Percentiles rank a stretch among this genome's conserved stretches.
These are phyloP conservation scores for Empidonax alnorum DNA, from an alignment of 2,113 vertebrate genomes.

Conservation along the genomic window DNA sequence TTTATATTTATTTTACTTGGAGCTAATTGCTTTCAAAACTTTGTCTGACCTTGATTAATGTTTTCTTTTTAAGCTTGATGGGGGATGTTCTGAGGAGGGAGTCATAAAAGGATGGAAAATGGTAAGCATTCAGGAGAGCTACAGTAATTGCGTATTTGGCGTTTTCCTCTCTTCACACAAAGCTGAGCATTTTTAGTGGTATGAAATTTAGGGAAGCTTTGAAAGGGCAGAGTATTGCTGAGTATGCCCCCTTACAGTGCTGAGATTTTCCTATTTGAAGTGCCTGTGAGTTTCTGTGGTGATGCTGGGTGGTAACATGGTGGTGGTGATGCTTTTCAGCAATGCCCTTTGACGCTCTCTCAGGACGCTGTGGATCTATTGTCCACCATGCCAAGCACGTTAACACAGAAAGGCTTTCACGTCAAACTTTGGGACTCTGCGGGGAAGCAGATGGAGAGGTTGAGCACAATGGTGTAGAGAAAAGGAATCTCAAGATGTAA, in stretches of 20 bases:
- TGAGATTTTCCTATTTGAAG: not conserved
- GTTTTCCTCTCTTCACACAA: not conserved
- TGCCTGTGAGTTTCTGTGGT: not conserved
- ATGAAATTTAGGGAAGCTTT: slow-evolving; percentile 1
- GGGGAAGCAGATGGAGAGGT: not conserved
- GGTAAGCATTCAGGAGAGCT: slow-evolving; percentile 6
- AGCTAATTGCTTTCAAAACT: slow-evolving; percentile 46
- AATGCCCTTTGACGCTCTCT: not conserved
- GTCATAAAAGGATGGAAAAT: slow-evolving; percentile 25
- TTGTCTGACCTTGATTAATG: slow-evolving; percentile 36
- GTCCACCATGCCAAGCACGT: fast-evolving
- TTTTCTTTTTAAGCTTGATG: slow-evolving; percentile 49
- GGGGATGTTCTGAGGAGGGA: slow-evolving; percentile 15
- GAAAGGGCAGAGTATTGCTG: not conserved
- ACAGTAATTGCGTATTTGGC: slow-evolving; percentile 26
- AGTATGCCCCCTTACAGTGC: not conserved
- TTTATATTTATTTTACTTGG: slow-evolving; percentile 55
- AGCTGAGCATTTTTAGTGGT: not conserved
- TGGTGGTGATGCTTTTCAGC: not conserved
- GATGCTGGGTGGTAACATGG: not conserved
- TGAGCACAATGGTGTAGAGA: fast-evolving
- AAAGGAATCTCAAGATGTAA: not conserved
- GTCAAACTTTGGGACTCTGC: not conserved
- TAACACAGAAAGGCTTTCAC: not conserved
- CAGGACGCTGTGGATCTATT: not conserved